A percentile compares a stretch with the other conserved stretches of the same genome.
Conservation (phyloP, 2,888 invertebrate genomes). For the Gymnoscelis rufifasciata region DNA sequence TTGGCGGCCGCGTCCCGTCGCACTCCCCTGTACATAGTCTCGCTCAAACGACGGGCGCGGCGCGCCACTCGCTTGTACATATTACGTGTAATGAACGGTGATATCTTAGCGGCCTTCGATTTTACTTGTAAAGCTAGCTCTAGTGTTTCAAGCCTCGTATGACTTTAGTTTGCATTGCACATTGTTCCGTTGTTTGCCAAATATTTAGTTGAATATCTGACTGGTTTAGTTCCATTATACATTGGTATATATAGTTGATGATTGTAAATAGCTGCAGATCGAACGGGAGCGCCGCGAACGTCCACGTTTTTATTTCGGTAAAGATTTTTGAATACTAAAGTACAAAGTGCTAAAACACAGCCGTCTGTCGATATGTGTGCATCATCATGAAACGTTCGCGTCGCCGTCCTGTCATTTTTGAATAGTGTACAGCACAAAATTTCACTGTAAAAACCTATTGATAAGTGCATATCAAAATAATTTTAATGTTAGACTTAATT, state of each 20-base stretch:
- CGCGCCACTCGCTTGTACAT: conserved; percentile 55
- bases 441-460: conserved; percentile 70
- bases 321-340: conserved; percentile 40
- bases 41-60: conserved; percentile 43
- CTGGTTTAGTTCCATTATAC: conserved; percentile 51
- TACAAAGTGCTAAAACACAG: conserved; percentile 50
- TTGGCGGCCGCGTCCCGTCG: conserved; percentile 5
- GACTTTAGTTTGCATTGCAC: conserved; percentile 49
- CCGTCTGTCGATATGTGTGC: conserved; percentile 40
- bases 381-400: conserved; percentile 32
- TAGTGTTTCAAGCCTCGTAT: conserved; percentile 54
- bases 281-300: conserved; percentile 45
- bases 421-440: conserved; percentile 74
- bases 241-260: conserved; percentile 54
- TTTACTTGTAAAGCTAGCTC: conserved; percentile 76
- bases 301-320: conserved; percentile 38
- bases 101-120: conserved; percentile 79
- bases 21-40: conserved; percentile 49
- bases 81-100: conserved; percentile 74
- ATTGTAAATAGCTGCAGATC: conserved; percentile 59
- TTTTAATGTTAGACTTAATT: conserved; percentile 70
- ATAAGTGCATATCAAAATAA: conserved; percentile 76
- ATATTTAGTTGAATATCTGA: conserved; percentile 62
- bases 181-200: conserved; percentile 64
- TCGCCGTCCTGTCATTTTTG: conserved; percentile 39